Conservation (phyloP, 2,797 vertebrate genomes). For the Sciurus vulgaris region DNA sequence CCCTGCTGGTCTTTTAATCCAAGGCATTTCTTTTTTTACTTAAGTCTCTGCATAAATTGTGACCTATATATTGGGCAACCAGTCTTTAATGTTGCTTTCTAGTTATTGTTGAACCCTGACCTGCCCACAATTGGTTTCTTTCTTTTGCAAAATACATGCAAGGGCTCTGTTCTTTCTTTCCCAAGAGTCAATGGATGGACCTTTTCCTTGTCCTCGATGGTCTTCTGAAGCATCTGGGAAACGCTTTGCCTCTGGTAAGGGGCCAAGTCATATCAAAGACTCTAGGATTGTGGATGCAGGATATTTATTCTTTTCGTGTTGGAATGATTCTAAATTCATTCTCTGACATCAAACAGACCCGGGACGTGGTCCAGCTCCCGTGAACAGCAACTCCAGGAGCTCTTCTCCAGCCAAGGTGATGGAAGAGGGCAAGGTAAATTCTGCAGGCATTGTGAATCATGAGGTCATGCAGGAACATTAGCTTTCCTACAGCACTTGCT, state of each 20-base stretch:
- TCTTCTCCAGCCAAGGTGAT: slow-evolving; percentile 92
- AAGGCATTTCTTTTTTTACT: background rate
- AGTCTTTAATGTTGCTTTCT: background rate
- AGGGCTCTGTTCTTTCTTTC: slow-evolving; percentile 49
- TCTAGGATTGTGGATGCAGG: background rate
- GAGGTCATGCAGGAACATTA: background rate
- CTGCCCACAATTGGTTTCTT: background rate
- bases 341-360: slow-evolving; percentile 88
- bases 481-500: too few relatives aligned
- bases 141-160: background rate
- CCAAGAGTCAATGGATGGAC: slow-evolving; percentile 88
- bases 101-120: background rate
- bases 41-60: background rate
- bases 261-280: slow-evolving; percentile 64
- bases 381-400: slow-evolving; percentile 89
- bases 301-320: background rate
- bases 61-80: too few relatives aligned
- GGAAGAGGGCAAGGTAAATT: slow-evolving; percentile 91
- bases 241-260: slow-evolving; percentile 89
- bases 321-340: background rate
- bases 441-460: background rate
- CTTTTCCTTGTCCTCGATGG: slow-evolving; percentile 80
- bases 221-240: slow-evolving; percentile 92
- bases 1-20: background rate
- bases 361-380: slow-evolving; percentile 82